Evolutionary conservation across 2,888 invertebrate genomes (phyloP).

Genomic region (Gymnosoma rotundatum): DNA sequence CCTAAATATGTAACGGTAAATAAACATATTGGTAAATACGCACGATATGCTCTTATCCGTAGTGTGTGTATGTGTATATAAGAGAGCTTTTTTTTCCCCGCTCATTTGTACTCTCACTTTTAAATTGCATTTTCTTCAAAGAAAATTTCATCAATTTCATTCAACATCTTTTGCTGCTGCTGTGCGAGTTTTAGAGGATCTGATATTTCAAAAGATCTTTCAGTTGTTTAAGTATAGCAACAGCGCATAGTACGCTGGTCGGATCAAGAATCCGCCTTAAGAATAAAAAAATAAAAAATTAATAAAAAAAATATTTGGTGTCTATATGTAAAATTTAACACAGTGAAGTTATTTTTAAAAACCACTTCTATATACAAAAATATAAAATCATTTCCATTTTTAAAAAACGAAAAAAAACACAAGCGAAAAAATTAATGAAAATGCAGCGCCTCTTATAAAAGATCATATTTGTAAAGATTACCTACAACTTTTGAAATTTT

Average conservation of each 20-base stretch:
- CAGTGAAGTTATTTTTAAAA: slow-evolving; percentile 78
- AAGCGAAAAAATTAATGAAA: slow-evolving; percentile 43
- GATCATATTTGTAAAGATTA: slow-evolving; percentile 4
- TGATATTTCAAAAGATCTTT: slow-evolving; percentile 73
- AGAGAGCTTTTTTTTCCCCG: slow-evolving; percentile 45
- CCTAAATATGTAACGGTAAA: slow-evolving; percentile 47
- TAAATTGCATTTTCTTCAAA: slow-evolving; percentile 22
- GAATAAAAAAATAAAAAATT: slow-evolving; percentile 41
- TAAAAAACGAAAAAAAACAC: slow-evolving; percentile 15
- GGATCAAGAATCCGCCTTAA: slow-evolving; percentile 47
- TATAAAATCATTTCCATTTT: slow-evolving; percentile 57
- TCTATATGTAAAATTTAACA: slow-evolving; percentile 40
- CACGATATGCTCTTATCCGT: slow-evolving; percentile 17
- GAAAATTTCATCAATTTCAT: slow-evolving; percentile 43
- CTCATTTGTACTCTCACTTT: slow-evolving; percentile 50
- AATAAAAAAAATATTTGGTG: slow-evolving; percentile 40
- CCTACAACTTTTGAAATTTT: slow-evolving; percentile 28
- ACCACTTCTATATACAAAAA: slow-evolving; percentile 65
- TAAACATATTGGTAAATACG: slow-evolving; percentile 1
- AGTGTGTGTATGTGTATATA: slow-evolving; percentile 6
- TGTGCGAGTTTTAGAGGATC: slow-evolving; percentile 77
- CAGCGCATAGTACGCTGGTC: slow-evolving; percentile 73
- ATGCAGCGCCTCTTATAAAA: slow-evolving; percentile 56
- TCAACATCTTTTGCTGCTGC: slow-evolving; percentile 54
- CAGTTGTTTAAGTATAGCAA: slow-evolving; percentile 75